Evolutionary conservation across 2,888 invertebrate genomes (phyloP).

Genomic region (Nesidiocoris tenuis): DNA sequence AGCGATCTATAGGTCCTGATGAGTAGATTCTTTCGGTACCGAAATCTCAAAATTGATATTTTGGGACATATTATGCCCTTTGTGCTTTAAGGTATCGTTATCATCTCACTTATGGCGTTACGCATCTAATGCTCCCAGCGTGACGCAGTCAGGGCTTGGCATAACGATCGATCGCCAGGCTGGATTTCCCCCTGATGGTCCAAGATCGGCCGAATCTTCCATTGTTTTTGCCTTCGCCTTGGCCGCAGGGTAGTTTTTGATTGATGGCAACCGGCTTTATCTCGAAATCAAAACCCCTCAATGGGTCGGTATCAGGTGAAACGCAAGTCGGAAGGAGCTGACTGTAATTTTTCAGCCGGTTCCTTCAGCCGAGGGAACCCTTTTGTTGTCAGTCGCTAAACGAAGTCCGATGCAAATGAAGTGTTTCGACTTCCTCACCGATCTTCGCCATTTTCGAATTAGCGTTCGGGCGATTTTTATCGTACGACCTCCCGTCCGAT

Average conservation of each 20-base stretch:
- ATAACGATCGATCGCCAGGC: not conserved
- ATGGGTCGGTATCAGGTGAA: not conserved
- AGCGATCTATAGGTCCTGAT: too few relatives aligned
- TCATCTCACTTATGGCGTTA: too few relatives aligned
- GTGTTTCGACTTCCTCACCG: not conserved
- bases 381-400: not conserved
- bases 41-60: too few relatives aligned
- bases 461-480: not conserved
- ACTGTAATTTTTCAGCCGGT: not conserved
- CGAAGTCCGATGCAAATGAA: not conserved
- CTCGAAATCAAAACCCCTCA: not conserved
- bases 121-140: too few relatives aligned
- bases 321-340: not conserved
- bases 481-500: not conserved
- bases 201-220: not conserved
- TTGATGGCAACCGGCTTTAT: not conserved
- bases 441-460: not conserved
- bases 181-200: not conserved
- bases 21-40: too few relatives aligned
- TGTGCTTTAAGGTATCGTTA: too few relatives aligned
- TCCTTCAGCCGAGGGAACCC: not conserved
- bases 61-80: too few relatives aligned
- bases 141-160: not conserved
- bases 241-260: not conserved
- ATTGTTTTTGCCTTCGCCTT: not conserved